Percentiles rank a stretch among this genome's conserved stretches.
These are phyloP conservation scores for Ibycter americanus DNA, from an alignment of 2,797 vertebrate species.

Conservation along the genomic window DNA sequence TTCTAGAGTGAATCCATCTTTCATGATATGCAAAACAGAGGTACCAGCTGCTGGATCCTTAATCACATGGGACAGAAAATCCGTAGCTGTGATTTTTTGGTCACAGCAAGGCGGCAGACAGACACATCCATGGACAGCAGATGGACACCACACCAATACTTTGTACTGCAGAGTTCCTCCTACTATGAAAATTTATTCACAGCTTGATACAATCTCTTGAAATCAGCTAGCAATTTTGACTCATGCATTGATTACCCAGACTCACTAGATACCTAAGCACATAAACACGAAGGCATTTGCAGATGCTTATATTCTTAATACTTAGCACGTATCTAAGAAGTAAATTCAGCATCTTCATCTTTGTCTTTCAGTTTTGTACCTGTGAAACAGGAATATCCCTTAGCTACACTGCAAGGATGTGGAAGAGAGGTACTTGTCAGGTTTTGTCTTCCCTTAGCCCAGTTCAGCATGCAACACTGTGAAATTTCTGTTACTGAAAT, in stretches of 20 bases:
- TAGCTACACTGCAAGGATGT: not conserved
- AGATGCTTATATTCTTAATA: not conserved
- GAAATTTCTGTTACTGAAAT: not conserved
- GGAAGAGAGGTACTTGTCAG: not conserved
- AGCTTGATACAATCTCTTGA: not conserved
- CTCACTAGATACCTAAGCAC: not conserved
- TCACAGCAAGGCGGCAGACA: not conserved
- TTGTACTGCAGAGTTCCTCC: not conserved
- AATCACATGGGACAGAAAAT: not conserved
- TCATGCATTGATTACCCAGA: not conserved
- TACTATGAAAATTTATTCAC: not conserved
- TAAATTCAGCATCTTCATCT: not conserved
- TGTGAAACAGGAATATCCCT: not conserved
- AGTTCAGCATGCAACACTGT: not conserved
- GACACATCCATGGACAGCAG: not conserved
- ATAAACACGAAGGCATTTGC: not conserved
- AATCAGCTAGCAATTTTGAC: not conserved
- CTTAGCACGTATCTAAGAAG: not conserved
- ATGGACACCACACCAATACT: not conserved
- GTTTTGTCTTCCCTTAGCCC: not conserved
- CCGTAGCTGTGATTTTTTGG: accelerated
- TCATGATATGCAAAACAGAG: not conserved
- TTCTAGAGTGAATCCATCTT: not conserved
- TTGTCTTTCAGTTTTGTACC: not conserved
- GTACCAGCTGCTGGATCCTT: not conserved